Evolutionary conservation across 2,888 invertebrate genomes (phyloP).

Genomic region (Drosophila anomalipes): DNA sequence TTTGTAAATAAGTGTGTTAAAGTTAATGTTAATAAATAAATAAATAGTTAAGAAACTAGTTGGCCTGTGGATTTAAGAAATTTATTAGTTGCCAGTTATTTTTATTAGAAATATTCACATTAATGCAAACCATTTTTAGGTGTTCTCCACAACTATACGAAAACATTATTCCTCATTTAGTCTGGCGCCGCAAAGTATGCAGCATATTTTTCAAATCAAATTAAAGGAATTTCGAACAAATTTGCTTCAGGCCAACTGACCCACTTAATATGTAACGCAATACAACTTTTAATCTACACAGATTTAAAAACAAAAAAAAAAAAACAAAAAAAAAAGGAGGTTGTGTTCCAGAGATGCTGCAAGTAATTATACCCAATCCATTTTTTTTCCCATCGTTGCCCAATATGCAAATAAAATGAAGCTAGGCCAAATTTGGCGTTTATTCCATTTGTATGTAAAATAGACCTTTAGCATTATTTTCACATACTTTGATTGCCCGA

Average conservation of each 20-base stretch:
- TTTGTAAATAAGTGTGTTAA: too few relatives aligned
- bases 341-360: slow-evolving; percentile 18
- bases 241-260: slow-evolving; percentile 26
- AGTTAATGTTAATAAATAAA: not conserved
- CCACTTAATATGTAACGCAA: slow-evolving; percentile 39
- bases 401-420: slow-evolving; percentile 54
- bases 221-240: slow-evolving; percentile 1
- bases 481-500: slow-evolving; percentile 68
- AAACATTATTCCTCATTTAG: not conserved
- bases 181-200: slow-evolving; percentile 56
- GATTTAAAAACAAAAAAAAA: slow-evolving; percentile 22
- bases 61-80: not conserved
- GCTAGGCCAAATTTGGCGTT: slow-evolving; percentile 31
- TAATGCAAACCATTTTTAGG: not conserved
- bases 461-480: slow-evolving; percentile 70
- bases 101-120: not conserved
- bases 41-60: not conserved
- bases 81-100: not conserved
- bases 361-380: slow-evolving; percentile 68
- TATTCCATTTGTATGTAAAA: slow-evolving; percentile 50
- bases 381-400: slow-evolving; percentile 33
- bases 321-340: not conserved
- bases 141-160: not conserved
- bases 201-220: slow-evolving; percentile 12
- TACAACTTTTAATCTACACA: slow-evolving; percentile 59